Conservation (phyloP, 2,888 invertebrate genomes). For the Hemicrepidius hirtus region DNA sequence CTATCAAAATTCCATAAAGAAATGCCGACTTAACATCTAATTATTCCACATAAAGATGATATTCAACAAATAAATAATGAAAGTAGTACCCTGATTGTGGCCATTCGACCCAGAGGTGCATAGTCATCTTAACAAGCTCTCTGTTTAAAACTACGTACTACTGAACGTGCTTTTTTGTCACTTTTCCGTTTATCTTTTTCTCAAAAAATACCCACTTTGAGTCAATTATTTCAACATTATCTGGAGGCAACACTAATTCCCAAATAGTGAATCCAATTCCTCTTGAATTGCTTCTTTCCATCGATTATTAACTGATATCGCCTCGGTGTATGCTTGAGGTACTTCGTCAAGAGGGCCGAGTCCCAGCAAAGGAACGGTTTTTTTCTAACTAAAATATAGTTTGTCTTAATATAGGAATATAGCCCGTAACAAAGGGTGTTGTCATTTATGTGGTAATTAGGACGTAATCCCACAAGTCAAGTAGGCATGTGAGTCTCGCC, state of each 20-base stretch:
- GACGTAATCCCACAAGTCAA: too few species aligned
- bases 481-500: too few species aligned
- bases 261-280: constrained; percentile 55
- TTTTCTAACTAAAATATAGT: too few species aligned
- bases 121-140: constrained; percentile 50
- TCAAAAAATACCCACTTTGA: constrained; percentile 55
- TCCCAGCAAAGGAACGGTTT: too few species aligned
- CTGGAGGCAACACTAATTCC: constrained; percentile 49
- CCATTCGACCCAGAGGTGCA: constrained; percentile 57
- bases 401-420: too few species aligned
- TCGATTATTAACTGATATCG: constrained; percentile 30
- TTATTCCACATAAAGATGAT: constrained; percentile 38
- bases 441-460: too few species aligned
- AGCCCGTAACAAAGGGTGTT: too few species aligned
- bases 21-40: constrained; percentile 53
- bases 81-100: constrained; percentile 53
- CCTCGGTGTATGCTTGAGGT: constrained; percentile 38
- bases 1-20: constrained; percentile 41
- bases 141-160: constrained; percentile 57
- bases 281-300: constrained; percentile 54
- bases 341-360: constrained; percentile 46
- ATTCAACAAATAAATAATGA: constrained; percentile 33
- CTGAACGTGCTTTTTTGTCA: constrained; percentile 54
- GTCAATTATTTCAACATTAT: constrained; percentile 51
- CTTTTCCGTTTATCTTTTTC: neutral